Evolutionary conservation across 2,888 invertebrate genomes (phyloP), one percentile per base, ranked within the genome.

Genomic region (Auanema freiburgensis): DNA sequence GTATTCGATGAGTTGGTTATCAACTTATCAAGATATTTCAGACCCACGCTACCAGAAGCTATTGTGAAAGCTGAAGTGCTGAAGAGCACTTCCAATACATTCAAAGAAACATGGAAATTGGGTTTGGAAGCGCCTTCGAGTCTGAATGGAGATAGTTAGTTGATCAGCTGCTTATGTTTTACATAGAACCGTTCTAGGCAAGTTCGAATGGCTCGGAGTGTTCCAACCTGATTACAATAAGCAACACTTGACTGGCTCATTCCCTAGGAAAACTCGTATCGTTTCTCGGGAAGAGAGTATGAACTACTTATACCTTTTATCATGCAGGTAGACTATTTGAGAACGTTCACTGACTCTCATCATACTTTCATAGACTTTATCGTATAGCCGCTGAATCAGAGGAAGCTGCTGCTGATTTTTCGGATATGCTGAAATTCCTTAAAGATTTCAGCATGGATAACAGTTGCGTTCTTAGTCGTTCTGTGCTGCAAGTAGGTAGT

Each of bases 141-240:
- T 33, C 33, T 33, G 3, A 33, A 33, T 33, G 33, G 33, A 33
- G 33, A 52, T 52, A 25, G n/a, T 52, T 23, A n/a, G 25, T 18
- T n/a, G 4, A 6, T 14, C 33, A 33, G n/a, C 8, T 23, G 24
- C 24, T 6, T 10, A 23, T 24, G n/a, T n/a, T n/a, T 57, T 5
- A 12, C 8, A n/a, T 54, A n/a, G 12, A 33, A 21, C 18, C 24
- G 40, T 53, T 65, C 14, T 56, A 72, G 77, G 69, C 1, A 64
- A 73, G 60, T 79, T 60, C 63, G 53, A 41, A 0, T 77, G 79
- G 77, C 51, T 86, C 23, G 79, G 92, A 88, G 96, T 96, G 0
- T 97, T 97, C 86, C 94, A 96, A 83, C 93, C 95, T 2, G 90
- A 93, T 85, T 91, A 95, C 51, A 97, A 97, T 87, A 95, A 95